Percentiles rank a stretch among this genome's conserved stretches.
These are phyloP conservation scores for Pygocentrus nattereri DNA, from an alignment of 2,797 vertebrate genomes.

Conservation along the genomic window DNA sequence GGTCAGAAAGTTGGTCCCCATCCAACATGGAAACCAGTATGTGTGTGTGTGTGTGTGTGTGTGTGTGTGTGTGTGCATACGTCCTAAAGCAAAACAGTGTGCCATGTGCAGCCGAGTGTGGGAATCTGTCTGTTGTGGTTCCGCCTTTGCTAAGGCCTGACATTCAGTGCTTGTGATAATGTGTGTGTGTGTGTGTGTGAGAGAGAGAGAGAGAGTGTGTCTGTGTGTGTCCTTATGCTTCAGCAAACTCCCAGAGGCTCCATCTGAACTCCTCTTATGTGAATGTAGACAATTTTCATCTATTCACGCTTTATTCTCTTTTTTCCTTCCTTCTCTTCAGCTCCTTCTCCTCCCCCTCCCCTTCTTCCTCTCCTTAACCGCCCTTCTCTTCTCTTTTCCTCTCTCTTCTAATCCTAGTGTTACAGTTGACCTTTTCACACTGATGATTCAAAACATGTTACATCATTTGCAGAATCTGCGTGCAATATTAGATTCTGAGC, in stretches of 20 bases:
- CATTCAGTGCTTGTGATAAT: conserved; percentile 27
- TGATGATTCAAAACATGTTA: conserved; percentile 9
- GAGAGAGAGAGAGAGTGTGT: no score
- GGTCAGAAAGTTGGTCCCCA: no score
- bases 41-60: conserved; percentile 32
- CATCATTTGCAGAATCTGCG: background rate
- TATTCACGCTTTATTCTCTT: conserved; percentile 6
- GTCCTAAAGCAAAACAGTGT: conserved; percentile 12
- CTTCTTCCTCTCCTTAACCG: background rate
- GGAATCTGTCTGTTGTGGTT: conserved; percentile 44
- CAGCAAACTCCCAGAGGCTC: conserved; percentile 52
- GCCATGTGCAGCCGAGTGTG: conserved; percentile 53
- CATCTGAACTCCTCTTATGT: background rate
- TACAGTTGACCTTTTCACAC: conserved; percentile 6
- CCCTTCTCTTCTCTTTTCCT: background rate
- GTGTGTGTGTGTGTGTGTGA: conserved; percentile 25
- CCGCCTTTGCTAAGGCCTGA: conserved; percentile 10
- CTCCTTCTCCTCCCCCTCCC: background rate
- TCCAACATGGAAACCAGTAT: no score
- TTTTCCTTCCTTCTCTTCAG: background rate
- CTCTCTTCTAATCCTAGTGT: background rate
- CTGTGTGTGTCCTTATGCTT: conserved; percentile 70
- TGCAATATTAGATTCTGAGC: no score
- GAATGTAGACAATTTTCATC: conserved; percentile 13
- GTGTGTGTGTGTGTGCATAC: conserved; percentile 18